phyloP scores from a whole-genome alignment of 2,113 vertebrate species.

The Menura novaehollandiae region DNA sequence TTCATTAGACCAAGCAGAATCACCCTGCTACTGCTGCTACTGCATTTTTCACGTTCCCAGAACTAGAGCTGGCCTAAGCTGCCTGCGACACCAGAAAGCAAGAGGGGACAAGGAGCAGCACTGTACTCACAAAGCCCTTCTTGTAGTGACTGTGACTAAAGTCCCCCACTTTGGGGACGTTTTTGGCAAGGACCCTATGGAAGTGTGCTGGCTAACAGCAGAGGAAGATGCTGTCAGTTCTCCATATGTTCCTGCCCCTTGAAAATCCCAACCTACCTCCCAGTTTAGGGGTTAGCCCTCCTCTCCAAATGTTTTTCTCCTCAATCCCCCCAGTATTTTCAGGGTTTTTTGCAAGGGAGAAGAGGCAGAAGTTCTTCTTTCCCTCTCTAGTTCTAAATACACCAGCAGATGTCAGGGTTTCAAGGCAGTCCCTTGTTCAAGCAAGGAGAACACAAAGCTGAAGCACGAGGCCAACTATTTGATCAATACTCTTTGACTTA shows the following conservation, averaged over 20 bases:
- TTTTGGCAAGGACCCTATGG: neutral
- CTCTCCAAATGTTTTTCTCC: neutral
- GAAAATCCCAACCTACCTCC: neutral
- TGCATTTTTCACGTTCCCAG: neutral
- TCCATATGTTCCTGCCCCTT: neutral
- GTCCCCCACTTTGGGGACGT: neutral
- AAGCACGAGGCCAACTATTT: neutral
- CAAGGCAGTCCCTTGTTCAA: neutral
- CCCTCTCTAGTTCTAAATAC: neutral
- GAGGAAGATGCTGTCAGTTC: neutral
- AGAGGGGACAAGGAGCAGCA: neutral
- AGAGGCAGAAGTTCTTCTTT: neutral
- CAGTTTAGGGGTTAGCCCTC: neutral
- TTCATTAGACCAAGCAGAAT: neutral
- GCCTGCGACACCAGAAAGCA: neutral
- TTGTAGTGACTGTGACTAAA: neutral
- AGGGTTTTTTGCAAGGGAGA: neutral
- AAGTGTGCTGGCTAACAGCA: neutral
- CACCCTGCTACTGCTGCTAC: rapidly evolving
- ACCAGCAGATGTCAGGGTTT: rapidly evolving
- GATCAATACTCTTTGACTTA: conserved; percentile 17
- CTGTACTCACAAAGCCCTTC: neutral
- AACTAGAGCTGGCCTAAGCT: neutral
- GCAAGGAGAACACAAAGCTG: neutral
- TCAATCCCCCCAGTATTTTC: neutral